These are phyloP conservation scores for Tinamus guttatus DNA, from an alignment of 2,113 vertebrate species.

Conservation along the genomic window DNA sequence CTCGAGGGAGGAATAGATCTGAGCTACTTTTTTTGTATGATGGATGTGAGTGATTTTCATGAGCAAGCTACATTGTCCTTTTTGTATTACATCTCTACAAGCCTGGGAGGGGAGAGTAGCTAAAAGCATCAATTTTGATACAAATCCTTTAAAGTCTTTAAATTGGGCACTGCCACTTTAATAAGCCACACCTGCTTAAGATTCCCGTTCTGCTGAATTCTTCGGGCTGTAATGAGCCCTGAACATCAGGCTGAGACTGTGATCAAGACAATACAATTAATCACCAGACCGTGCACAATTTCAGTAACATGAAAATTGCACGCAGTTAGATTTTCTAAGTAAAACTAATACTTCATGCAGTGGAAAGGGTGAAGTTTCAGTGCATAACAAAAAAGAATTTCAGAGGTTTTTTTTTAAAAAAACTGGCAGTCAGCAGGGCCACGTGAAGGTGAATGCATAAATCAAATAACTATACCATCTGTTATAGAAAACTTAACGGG, in stretches of 20 bases:
- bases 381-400: constrained; percentile 67
- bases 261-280: constrained; percentile 78
- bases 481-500: constrained; percentile 76
- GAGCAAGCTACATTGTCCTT: constrained; percentile 62
- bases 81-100: constrained; percentile 42
- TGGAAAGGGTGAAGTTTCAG: constrained; percentile 65
- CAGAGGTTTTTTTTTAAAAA: constrained; percentile 53
- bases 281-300: constrained; percentile 74
- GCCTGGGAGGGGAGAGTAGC: constrained; percentile 47
- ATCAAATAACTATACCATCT: constrained; percentile 78
- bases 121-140: constrained; percentile 72
- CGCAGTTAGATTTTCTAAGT: constrained; percentile 60
- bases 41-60: constrained; percentile 71
- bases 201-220: constrained; percentile 70
- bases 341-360: constrained; percentile 76
- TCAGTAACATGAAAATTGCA: constrained; percentile 72
- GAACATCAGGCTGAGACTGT: constrained; percentile 71
- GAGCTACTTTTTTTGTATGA: constrained; percentile 67
- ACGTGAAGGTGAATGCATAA: constrained; percentile 78
- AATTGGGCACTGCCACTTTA: constrained; percentile 73
- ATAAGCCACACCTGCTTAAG: constrained; percentile 75
- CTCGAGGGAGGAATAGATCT: constrained; percentile 21
- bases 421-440: constrained; percentile 75
- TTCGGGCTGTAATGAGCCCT: constrained; percentile 64
- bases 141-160: constrained; percentile 70